Evolutionary conservation across 2,113 vertebrate genomes (phyloP), one percentile per base, ranked within the genome.

Genomic region (Gyps fulvus): DNA sequence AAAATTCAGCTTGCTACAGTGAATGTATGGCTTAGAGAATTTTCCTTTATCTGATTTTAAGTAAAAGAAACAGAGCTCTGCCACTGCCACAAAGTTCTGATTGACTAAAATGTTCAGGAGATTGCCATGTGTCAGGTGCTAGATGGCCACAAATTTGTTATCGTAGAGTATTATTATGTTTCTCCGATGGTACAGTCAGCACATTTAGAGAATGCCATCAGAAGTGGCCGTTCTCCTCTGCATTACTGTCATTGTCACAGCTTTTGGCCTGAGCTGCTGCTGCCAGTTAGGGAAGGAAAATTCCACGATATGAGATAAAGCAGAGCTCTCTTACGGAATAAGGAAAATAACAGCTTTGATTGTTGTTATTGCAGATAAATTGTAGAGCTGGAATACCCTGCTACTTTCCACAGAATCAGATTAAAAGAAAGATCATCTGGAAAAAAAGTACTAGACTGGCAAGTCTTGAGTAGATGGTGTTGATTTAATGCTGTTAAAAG

Each of bases 401-500:
- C 71, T 87, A 71, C 66, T 97, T 94, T 95, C 74, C 59, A 86
- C 78, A 88, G 69, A 94, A 92, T 91, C 61, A 92, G 89, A 96
- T 95, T 92, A 94, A 93, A 94, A 91, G 83, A 94, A 87, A 92
- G 87, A 94, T 96, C 66, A 80, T 91, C 94, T 95, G 49, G 58
- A 38, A 93, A 91, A 91, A 95, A 91, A 90, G 66, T 91, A 94
- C 78, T 50, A 83, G 62, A 66, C 54, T 83, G 73, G 82, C 32
- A 86, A 80, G 54, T 86, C 89, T 73, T 34, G 84, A 93, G 84
- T 90, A 91, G 70, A 95, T 7, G 16, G 29, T 92, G 91, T 83
- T 97, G 95, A 95, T 96, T 91, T 95, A 94, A 85, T 38, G 67
- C 54, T 90, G 87, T 93, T 95, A 80, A 87, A 92, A 96, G 89